A percentile compares a stretch with the other conserved stretches of the same genome.
phyloP scores from a whole-genome alignment of 2,888 invertebrate genomes.

The Ophion slaviceki region DNA sequence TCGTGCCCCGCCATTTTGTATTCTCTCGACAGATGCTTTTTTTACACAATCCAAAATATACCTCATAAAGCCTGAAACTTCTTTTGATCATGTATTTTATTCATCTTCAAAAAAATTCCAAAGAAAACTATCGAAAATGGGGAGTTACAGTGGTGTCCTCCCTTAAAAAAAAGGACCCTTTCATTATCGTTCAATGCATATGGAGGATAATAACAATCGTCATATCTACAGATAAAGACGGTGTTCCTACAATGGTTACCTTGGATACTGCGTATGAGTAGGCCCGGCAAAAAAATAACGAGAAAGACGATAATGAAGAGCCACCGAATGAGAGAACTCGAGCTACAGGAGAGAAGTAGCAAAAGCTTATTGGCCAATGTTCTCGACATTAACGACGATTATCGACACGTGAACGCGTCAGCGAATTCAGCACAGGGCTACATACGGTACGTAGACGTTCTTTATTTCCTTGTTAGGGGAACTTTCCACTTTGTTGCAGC shows the following conservation, averaged over 20 bases:
- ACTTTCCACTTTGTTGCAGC: too few relatives aligned
- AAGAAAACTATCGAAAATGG: too few relatives aligned
- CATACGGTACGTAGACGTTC: slow-evolving; percentile 73
- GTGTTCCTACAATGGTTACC: slow-evolving; percentile 99
- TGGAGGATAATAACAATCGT: slow-evolving; percentile 4
- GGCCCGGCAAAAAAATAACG: slow-evolving; percentile 97
- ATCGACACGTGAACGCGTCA: slow-evolving; percentile 89
- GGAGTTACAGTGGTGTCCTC: too few relatives aligned
- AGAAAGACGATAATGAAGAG: slow-evolving; percentile 95
- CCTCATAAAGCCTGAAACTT: too few relatives aligned
- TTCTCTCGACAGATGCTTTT: too few relatives aligned
- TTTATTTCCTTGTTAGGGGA: not conserved
- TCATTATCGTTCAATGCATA: not conserved
- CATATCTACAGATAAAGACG: slow-evolving; percentile 91
- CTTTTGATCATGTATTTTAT: too few relatives aligned
- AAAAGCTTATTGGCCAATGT: slow-evolving; percentile 97
- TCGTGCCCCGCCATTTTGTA: too few relatives aligned
- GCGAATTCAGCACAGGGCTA: slow-evolving; percentile 76
- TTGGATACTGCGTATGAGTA: slow-evolving; percentile 97
- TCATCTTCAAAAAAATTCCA: too few relatives aligned
- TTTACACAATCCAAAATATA: too few relatives aligned
- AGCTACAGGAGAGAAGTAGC: slow-evolving; percentile 96
- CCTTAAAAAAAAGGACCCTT: too few relatives aligned
- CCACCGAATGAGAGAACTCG: slow-evolving; percentile 96
- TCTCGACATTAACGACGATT: slow-evolving; percentile 97